Percentiles rank a stretch among this genome's conserved stretches.
These are phyloP conservation scores for Ophraella communa DNA, from an alignment of 2,888 invertebrate species.

Conservation along the genomic window DNA sequence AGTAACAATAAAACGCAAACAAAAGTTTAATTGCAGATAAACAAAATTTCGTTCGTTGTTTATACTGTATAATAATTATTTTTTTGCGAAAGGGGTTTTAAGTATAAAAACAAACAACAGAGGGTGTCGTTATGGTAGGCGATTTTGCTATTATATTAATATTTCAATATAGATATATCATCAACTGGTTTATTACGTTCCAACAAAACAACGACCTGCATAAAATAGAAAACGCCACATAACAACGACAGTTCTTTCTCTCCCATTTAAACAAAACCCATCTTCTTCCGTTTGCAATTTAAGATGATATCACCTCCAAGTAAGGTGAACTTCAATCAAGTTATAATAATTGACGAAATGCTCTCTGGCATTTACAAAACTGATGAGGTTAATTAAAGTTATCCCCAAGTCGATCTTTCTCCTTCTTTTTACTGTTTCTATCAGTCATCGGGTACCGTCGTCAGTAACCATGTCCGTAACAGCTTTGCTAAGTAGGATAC, in stretches of 20 bases:
- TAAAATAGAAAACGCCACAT: slow-evolving; percentile 7
- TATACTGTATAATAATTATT: background rate
- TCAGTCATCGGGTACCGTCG: slow-evolving; percentile 28
- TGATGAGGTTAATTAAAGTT: slow-evolving; percentile 36
- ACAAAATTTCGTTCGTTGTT: background rate
- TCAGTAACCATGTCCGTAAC: slow-evolving; percentile 21
- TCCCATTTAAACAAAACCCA: background rate
- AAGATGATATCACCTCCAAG: slow-evolving; percentile 21
- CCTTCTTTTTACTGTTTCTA: slow-evolving; percentile 15
- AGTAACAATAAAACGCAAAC: background rate
- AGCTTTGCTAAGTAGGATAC: slow-evolving; percentile 23
- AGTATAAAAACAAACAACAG: too few relatives aligned
- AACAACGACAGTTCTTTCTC: too few relatives aligned
- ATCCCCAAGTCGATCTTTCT: slow-evolving; percentile 25
- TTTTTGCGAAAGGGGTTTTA: background rate
- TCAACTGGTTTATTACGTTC: too few relatives aligned
- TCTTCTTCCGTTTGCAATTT: slow-evolving; percentile 19
- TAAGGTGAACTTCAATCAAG: slow-evolving; percentile 23
- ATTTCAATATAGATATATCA: background rate
- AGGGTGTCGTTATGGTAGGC: too few relatives aligned
- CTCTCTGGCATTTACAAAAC: slow-evolving; percentile 26
- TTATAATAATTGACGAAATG: slow-evolving; percentile 27
- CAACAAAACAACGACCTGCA: too few relatives aligned
- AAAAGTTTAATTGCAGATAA: background rate
- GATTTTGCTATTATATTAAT: background rate